phyloP scores from a whole-genome alignment of 2,113 vertebrate genomes.

The Dromas ardeola region DNA sequence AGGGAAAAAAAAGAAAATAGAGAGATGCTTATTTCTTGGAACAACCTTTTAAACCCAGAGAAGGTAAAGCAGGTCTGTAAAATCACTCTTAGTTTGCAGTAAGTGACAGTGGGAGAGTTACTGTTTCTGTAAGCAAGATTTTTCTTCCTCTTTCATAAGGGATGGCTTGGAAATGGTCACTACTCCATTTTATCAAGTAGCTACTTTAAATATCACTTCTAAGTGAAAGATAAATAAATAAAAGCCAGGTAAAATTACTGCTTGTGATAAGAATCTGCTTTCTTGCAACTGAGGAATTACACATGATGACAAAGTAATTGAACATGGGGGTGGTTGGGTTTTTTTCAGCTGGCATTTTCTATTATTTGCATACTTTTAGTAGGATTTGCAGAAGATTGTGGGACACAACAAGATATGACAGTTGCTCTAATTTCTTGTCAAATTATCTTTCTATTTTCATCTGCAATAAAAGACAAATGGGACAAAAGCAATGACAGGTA shows the following conservation, averaged over 20 bases:
- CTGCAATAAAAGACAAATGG: background rate
- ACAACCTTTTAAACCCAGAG: background rate
- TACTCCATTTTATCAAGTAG: background rate
- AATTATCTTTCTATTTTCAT: constrained; percentile 23
- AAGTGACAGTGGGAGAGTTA: background rate
- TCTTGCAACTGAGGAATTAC: background rate
- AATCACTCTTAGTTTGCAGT: background rate
- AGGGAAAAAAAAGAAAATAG: no score
- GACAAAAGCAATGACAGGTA: constrained; percentile 13
- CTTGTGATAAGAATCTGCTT: background rate
- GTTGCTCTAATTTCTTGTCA: constrained; percentile 37
- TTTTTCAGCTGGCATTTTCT: background rate
- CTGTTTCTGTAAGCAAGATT: background rate
- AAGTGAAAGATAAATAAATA: background rate
- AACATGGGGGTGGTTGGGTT: background rate
- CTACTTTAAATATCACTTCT: background rate
- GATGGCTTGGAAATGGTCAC: background rate
- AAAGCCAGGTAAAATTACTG: background rate
- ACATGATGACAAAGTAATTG: background rate
- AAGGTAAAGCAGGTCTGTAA: background rate
- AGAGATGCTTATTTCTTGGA: background rate
- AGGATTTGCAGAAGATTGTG: background rate
- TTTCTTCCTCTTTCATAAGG: background rate
- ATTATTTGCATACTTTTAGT: constrained; percentile 8
- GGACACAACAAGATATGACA: constrained; percentile 19